phyloP scores from a whole-genome alignment of 2,888 invertebrate species.

The Beris chalybata region DNA sequence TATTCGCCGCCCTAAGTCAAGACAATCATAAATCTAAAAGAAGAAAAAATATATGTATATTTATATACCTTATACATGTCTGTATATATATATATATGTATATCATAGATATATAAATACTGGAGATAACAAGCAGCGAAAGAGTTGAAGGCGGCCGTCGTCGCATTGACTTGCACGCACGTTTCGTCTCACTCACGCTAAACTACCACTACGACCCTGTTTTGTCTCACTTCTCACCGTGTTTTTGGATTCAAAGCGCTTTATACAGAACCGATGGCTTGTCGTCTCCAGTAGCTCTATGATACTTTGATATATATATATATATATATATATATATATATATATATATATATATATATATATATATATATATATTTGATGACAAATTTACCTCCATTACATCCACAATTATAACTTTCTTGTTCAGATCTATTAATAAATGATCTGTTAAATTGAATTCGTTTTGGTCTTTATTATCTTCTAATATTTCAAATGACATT shows the following conservation, averaged over 20 bases:
- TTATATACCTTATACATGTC: neutral
- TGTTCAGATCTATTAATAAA: constrained; percentile 44
- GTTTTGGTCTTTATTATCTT: neutral
- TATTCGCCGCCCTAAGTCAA: constrained; percentile 85
- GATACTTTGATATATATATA: too few relatives aligned
- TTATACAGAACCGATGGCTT: too few relatives aligned
- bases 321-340: too few relatives aligned
- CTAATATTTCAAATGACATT: neutral
- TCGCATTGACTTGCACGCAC: too few relatives aligned
- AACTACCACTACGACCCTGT: too few relatives aligned
- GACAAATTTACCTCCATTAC: constrained; percentile 50
- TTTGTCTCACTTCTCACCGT: too few relatives aligned
- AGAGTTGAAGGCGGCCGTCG: too few relatives aligned
- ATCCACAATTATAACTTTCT: constrained; percentile 56
- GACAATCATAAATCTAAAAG: constrained; percentile 79
- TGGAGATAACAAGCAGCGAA: too few relatives aligned
- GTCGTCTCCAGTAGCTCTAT: too few relatives aligned
- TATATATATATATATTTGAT: neutral
- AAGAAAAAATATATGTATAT: neutral
- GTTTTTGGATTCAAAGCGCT: too few relatives aligned
- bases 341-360: too few relatives aligned
- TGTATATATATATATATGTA: neutral
- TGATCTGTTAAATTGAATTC: constrained; percentile 20
- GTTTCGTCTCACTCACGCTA: too few relatives aligned
- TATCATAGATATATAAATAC: neutral